Evolutionary conservation across 2,113 vertebrate genomes (phyloP), one percentile per base, ranked within the genome.

Genomic region (Crotophaga sulcirostris): DNA sequence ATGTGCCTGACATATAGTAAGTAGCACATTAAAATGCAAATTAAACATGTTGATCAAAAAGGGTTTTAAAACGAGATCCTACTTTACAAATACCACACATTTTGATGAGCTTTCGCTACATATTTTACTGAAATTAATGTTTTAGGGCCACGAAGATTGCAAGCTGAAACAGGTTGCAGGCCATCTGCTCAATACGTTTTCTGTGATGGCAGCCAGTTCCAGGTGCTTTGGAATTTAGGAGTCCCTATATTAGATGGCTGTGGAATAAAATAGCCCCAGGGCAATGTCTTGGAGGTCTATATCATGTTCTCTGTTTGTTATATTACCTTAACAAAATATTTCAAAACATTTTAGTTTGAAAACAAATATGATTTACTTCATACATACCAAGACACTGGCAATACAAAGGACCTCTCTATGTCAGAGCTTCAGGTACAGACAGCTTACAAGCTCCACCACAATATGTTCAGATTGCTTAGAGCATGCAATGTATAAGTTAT

Each of bases 171-270:
- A 96, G 87, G 93, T 78, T 95, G 91, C 89, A 89, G 84, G 84
- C 96, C 96, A 95, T 97, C 96, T 97, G 95, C 67, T 96, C 95
- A 91, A 62, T 90, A 94, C 95, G 68, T 90, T 96, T 93, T 94
- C 68, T 81, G 63, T 84, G 76, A 55, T 78, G 66, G 56, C 64
- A 96, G 85, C 40, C 79, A 90, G 76, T 90, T 94, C 76, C 95
- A 97, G 94, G 87, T 95, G 90, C 85, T 92, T 81, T 77, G 54
- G 75, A 88, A 59, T 79, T 85, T 67, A 40, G 64, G 80, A 95
- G 56, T 86, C 60, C 72, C 60, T 92, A 15, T 84, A 77, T 86
- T 77, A 72, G 88, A 88, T 70, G 52, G 52, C 25, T 81, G 56
- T 84, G 73, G 72, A 92, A 93, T 90, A 86, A 96, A 96, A 91